phyloP scores from a whole-genome alignment of 2,113 vertebrate species.

The Hippolais icterina region DNA sequence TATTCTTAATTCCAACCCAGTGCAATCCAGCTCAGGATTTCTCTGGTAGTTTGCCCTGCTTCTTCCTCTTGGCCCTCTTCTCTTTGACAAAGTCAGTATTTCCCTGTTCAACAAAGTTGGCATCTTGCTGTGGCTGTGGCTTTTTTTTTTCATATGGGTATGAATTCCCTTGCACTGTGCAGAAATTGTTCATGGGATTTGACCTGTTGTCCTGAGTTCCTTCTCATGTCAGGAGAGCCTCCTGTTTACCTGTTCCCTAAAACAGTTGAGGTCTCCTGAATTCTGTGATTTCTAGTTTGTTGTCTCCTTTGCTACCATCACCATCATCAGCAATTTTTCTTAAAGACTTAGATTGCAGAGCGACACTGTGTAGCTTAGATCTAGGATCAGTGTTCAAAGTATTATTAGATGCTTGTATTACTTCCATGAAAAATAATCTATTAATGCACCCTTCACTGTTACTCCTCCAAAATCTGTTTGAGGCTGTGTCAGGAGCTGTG shows the following conservation, averaged over 20 bases:
- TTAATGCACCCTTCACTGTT: not conserved
- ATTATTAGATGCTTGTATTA: not conserved
- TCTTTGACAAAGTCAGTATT: not conserved
- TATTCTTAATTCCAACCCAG: not conserved
- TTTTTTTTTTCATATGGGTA: not conserved
- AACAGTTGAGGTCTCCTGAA: not conserved
- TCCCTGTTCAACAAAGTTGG: not conserved
- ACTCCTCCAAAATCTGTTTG: not conserved
- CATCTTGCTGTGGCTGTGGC: not conserved
- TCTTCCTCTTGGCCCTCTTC: not conserved
- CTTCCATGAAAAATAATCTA: not conserved
- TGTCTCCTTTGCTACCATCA: not conserved
- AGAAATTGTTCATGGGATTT: not conserved
- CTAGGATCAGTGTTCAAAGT: not conserved
- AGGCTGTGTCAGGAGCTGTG: not conserved
- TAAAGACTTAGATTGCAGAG: not conserved
- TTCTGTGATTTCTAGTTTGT: not conserved
- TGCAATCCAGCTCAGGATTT: not conserved
- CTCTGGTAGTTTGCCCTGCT: not conserved
- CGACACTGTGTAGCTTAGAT: not conserved
- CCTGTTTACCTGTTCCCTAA: fast-evolving
- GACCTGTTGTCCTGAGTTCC: not conserved
- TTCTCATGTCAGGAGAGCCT: fast-evolving
- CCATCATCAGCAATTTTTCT: not conserved
- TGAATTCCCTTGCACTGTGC: not conserved